These are phyloP conservation scores for Xestobium rufovillosum DNA, from an alignment of 2,888 invertebrate species.

Conservation along the genomic window DNA sequence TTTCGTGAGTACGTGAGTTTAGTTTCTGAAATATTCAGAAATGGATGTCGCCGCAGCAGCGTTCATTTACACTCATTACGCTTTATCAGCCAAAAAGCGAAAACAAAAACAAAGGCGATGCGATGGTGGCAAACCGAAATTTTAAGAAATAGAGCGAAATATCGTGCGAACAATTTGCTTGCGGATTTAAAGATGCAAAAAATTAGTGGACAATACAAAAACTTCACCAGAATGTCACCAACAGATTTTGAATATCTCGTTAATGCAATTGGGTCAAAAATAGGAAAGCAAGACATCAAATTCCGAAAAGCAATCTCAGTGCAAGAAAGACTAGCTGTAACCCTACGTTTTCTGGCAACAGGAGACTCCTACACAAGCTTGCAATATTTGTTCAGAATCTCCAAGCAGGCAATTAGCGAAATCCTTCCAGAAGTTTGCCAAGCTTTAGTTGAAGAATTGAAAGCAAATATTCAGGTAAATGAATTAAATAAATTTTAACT, in stretches of 20 bases:
- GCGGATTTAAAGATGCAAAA: constrained; percentile 3
- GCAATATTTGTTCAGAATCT: constrained; percentile 10
- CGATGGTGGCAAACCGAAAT: constrained; percentile 2
- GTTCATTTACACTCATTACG: constrained; percentile 2
- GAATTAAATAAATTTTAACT: background rate
- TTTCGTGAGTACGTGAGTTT: no score
- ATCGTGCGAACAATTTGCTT: background rate
- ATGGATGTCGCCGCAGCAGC: constrained; percentile 1
- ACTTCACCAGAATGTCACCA: constrained; percentile 2
- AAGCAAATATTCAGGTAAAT: constrained; percentile 12
- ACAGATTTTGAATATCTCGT: constrained; percentile 9
- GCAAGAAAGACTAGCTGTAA: constrained; percentile 14
- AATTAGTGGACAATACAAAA: constrained; percentile 4
- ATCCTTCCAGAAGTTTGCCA: constrained; percentile 13
- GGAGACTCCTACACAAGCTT: constrained; percentile 10
- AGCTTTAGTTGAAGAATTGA: constrained; percentile 10
- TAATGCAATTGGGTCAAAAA: constrained; percentile 12
- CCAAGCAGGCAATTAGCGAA: constrained; percentile 9
- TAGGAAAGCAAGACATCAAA: constrained; percentile 12
- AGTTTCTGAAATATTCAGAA: no score
- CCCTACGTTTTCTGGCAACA: constrained; percentile 11
- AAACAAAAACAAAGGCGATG: no score
- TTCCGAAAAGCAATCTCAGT: constrained; percentile 13
- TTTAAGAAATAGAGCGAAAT: constrained; percentile 1
- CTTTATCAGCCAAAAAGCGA: constrained; percentile 3